phyloP scores from a whole-genome alignment of 2,888 invertebrate genomes.

The Microctonus aethiopoides region DNA sequence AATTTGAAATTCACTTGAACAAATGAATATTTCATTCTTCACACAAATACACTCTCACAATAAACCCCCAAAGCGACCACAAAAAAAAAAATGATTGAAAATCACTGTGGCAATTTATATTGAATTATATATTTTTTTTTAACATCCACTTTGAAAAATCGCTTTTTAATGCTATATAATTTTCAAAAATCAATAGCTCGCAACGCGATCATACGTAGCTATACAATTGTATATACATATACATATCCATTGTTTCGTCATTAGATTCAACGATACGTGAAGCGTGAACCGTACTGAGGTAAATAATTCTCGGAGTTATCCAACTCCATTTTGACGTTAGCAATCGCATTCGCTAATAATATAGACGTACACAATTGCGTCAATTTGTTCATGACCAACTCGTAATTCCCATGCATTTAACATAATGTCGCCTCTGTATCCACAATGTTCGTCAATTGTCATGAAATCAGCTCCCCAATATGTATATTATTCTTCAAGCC shows the following conservation, averaged over 20 bases:
- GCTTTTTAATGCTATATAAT: slow-evolving; percentile 46
- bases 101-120: background rate
- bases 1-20: slow-evolving; percentile 52
- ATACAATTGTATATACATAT: too few relatives aligned
- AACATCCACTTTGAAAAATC: slow-evolving; percentile 36
- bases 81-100: background rate
- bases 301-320: slow-evolving; percentile 37
- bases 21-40: slow-evolving; percentile 46
- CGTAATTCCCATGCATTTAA: slow-evolving; percentile 20
- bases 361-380: slow-evolving; percentile 8
- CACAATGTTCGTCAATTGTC: slow-evolving; percentile 17
- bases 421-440: slow-evolving; percentile 12
- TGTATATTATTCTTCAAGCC: background rate
- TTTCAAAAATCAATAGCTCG: slow-evolving; percentile 41
- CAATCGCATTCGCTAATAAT: background rate
- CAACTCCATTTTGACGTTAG: slow-evolving; percentile 1
- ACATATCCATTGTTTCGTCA: slow-evolving; percentile 47
- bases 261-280: slow-evolving; percentile 44
- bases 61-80: slow-evolving; percentile 19
- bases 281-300: slow-evolving; percentile 31
- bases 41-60: too few relatives aligned
- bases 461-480: background rate
- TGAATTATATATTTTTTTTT: background rate
- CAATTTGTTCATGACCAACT: slow-evolving; percentile 29
- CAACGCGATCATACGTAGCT: background rate